Evolutionary conservation across 2,113 vertebrate species (phyloP), one percentile per base, ranked within the genome.

Genomic region (Tychaedon coryphoeus): DNA sequence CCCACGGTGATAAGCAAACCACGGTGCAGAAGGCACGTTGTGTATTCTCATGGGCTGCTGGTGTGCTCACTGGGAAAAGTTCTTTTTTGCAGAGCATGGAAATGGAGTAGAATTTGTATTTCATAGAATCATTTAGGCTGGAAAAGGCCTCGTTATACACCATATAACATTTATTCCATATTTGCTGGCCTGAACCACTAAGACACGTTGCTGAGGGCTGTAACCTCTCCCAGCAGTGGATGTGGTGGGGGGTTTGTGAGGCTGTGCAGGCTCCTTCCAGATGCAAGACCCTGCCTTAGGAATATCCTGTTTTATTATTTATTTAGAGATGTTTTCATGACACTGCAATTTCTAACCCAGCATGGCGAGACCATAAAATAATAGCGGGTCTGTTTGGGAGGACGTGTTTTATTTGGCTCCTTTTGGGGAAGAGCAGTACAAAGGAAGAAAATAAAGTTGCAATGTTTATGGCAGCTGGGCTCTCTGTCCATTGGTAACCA

Each of bases 311-410:
- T 95, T 95, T 87, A 83, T 94, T 96, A 94, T 96, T 96, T 96
- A 88, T 96, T 88, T 93, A 53, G 95, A 67, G 75, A 93, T 74
- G 51, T 95, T 93, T 95, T 96, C 85, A 85, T 92, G 87, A 97
- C 90, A 7, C 64, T 91, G 90, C 93, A 86, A 73, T 96, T 97
- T 94, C 86, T 77, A 95, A 69, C 75, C 56, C 93, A 87, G 91
- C 86, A 8, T 53, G 79, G 69, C 1, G 34, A 93, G 81, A 18
- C 80, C 65, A 7, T 86, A 38, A 93, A 97, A 96, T 81, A 95
- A 94, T 24, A 70, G 56, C 0, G 29, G 74, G 67, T 83, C 93
- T 95, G 90, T 95, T 89, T 66, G 62, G 90, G 79, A 74, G 82
- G 87, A 88, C 36, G 71, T 91, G 94, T 93, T 97, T 95, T 93